Conservation (phyloP, 1,140 invertebrate species). For the Kradibia gibbosae region DNA sequence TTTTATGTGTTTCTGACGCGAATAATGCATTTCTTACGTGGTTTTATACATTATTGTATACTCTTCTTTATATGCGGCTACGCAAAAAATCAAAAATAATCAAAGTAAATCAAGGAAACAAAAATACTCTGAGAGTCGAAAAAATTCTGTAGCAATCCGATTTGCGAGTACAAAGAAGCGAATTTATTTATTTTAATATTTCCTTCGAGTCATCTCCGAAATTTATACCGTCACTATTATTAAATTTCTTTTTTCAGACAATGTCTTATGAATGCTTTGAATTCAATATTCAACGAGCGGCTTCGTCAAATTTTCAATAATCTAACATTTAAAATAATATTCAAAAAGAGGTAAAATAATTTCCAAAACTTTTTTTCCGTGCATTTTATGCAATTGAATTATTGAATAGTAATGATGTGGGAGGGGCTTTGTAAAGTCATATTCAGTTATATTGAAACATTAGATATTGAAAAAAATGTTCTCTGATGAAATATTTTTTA, state of each 20-base stretch:
- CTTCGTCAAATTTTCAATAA: too few relatives aligned
- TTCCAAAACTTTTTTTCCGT: too few relatives aligned
- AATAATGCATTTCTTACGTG: conserved; percentile 24
- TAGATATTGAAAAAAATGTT: too few relatives aligned
- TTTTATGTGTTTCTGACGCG: conserved; percentile 43
- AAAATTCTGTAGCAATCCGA: background rate
- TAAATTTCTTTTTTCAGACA: background rate
- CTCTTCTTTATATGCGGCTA: background rate
- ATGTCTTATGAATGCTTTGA: too few relatives aligned
- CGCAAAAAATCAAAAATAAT: background rate
- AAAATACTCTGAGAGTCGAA: background rate
- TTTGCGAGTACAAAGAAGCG: background rate
- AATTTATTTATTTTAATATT: background rate
- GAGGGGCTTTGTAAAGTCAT: too few relatives aligned
- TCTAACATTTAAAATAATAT: too few relatives aligned
- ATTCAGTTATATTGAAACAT: too few relatives aligned
- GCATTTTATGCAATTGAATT: too few relatives aligned
- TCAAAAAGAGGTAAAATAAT: too few relatives aligned
- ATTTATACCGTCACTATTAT: background rate
- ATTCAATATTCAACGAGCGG: too few relatives aligned
- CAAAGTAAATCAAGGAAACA: background rate
- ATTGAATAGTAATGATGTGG: too few relatives aligned
- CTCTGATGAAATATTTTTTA: too few relatives aligned
- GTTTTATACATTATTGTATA: background rate
- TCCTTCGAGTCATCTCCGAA: background rate